Conservation (phyloP, 2,888 invertebrate species). For the Polylopha cassiicola region DNA sequence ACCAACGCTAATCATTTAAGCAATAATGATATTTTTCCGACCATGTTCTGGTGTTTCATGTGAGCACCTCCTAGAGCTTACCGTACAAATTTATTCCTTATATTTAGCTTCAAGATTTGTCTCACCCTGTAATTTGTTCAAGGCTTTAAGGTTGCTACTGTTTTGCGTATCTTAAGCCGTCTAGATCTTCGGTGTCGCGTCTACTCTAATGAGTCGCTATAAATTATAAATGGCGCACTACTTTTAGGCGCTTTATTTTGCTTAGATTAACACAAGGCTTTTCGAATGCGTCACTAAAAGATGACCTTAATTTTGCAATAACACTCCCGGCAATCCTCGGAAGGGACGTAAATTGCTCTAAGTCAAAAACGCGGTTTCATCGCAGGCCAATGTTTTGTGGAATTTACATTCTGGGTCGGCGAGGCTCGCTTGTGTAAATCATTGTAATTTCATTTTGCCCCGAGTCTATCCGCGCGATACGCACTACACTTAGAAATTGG, state of each 20-base stretch:
- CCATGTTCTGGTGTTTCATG: conserved; percentile 14
- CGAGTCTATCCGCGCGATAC: conserved; percentile 24
- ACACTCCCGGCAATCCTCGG: conserved; percentile 26
- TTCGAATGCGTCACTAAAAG: conserved; percentile 17
- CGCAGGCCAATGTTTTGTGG: conserved; percentile 27
- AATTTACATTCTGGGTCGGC: conserved; percentile 35
- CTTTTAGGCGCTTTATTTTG: conserved; percentile 9
- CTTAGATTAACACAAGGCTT: conserved; percentile 5
- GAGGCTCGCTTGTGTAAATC: conserved; percentile 36
- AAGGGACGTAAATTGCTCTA: conserved; percentile 37
- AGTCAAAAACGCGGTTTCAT: conserved; percentile 38
- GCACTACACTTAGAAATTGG: conserved; percentile 19
- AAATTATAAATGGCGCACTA: conserved; percentile 7
- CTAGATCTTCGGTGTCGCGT: conserved; percentile 27
- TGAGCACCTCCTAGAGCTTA: too few relatives aligned
- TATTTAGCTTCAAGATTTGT: too few relatives aligned
- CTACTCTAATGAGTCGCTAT: conserved; percentile 16
- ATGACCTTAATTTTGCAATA: conserved; percentile 32
- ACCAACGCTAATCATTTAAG: conserved; percentile 16
- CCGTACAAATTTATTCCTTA: too few relatives aligned
- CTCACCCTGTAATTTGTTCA: conserved; percentile 19
- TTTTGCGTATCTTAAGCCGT: conserved; percentile 33
- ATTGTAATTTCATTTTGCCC: conserved; percentile 40
- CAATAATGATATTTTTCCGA: conserved; percentile 10
- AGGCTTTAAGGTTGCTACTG: conserved; percentile 31